Conservation (phyloP, 2,113 vertebrate genomes). For the Jacana jacana region DNA sequence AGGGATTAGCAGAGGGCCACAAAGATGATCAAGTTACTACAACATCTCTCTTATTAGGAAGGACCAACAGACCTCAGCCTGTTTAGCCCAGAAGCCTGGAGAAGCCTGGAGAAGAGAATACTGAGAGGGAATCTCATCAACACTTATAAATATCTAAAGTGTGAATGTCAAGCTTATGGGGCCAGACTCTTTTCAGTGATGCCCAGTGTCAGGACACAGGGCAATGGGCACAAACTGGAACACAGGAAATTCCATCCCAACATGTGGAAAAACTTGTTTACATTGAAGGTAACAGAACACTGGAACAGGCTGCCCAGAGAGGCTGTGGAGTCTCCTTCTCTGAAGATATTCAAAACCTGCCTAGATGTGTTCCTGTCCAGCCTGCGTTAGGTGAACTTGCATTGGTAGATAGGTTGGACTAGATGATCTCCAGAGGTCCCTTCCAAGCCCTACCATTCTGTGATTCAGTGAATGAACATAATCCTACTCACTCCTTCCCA, state of each 20-base stretch:
- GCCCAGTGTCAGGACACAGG: background rate
- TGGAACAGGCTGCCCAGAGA: background rate
- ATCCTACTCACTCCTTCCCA: background rate
- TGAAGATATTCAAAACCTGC: background rate
- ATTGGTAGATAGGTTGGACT: background rate
- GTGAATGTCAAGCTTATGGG: background rate
- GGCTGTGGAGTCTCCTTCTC: background rate
- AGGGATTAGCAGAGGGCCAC: background rate
- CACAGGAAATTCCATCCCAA: background rate
- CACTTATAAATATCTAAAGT: background rate
- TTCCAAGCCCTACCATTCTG: background rate
- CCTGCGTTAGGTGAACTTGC: background rate
- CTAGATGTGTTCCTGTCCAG: background rate
- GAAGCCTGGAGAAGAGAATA: background rate
- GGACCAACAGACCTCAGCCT: background rate
- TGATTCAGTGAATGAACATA: background rate
- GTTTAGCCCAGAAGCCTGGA: background rate
- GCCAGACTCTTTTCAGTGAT: background rate
- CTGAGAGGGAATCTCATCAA: background rate
- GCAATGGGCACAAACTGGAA: background rate
- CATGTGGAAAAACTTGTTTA: background rate
- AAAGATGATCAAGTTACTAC: background rate
- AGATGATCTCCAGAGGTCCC: background rate
- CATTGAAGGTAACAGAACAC: background rate
- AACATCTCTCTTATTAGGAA: background rate